Evolutionary conservation across 2,113 vertebrate genomes (phyloP).

Genomic region (Sciurus niger): DNA sequence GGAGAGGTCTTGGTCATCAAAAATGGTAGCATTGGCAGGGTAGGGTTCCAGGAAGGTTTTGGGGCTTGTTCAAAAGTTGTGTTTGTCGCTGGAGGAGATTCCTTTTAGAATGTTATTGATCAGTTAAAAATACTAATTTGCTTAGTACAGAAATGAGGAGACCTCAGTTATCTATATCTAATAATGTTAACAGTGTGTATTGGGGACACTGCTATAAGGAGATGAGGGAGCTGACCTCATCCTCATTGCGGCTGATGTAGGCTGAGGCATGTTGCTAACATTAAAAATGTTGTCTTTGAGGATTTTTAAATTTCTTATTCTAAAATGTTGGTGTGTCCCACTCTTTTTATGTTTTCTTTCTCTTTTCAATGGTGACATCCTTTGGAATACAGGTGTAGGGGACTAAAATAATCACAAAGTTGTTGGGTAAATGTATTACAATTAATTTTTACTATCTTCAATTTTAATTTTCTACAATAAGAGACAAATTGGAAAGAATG

Average conservation of each 20-base stretch:
- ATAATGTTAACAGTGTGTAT: not conserved
- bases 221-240: not conserved
- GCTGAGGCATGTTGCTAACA: not conserved
- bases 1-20: not conserved
- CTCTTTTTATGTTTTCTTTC: not conserved
- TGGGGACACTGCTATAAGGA: not conserved
- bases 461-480: not conserved
- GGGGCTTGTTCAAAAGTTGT: not conserved
- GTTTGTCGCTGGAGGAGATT: not conserved
- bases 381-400: not conserved
- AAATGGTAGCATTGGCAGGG: not conserved
- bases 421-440: not conserved
- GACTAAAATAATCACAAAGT: not conserved
- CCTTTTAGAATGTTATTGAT: not conserved
- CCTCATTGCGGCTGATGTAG: not conserved
- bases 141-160: not conserved
- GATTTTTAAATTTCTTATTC: not conserved
- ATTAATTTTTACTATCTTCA: not conserved
- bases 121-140: not conserved
- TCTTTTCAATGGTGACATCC: not conserved
- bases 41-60: not conserved
- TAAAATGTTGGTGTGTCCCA: not conserved
- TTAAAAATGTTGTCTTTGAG: not conserved
- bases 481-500: not conserved
- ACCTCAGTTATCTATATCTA: not conserved